These are phyloP conservation scores for Larimichthys crocea DNA, from an alignment of 2,113 vertebrate genomes.

Conservation along the genomic window DNA sequence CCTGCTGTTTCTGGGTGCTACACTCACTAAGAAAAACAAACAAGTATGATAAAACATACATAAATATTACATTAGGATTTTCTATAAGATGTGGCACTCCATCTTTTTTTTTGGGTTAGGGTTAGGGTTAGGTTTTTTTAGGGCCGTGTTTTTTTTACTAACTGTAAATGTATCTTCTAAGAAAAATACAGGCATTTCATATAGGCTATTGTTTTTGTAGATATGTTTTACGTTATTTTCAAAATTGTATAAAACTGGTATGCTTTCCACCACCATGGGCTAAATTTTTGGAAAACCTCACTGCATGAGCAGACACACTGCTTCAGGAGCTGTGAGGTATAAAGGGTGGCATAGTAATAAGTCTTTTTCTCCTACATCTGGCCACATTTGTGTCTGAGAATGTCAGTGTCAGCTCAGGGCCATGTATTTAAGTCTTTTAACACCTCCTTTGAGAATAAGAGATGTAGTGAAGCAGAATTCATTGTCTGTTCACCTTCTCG, in stretches of 20 bases:
- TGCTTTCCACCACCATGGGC: neutral
- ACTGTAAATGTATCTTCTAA: neutral
- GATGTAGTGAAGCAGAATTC: slow-evolving; percentile 33
- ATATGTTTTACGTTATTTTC: neutral
- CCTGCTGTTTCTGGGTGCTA: neutral
- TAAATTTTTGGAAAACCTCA: slow-evolving; percentile 1
- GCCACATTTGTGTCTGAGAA: slow-evolving; percentile 44
- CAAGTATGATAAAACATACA: neutral
- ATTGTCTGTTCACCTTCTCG: slow-evolving; percentile 9
- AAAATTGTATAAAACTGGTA: neutral
- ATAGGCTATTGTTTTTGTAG: neutral
- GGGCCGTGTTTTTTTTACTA: neutral
- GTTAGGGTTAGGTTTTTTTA: too few species aligned
- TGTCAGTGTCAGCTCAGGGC: slow-evolving; percentile 52
- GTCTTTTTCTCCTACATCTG: slow-evolving; percentile 26
- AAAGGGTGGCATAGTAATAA: slow-evolving; percentile 11
- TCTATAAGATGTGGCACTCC: neutral
- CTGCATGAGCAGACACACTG: neutral
- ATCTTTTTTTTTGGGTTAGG: neutral
- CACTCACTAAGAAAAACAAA: slow-evolving; percentile 9
- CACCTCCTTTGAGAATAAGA: slow-evolving; percentile 46
- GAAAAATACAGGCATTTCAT: too few species aligned
- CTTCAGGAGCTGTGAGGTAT: slow-evolving; percentile 21
- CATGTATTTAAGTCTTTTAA: slow-evolving; percentile 34
- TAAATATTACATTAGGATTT: neutral